phyloP scores from a whole-genome alignment of 2,888 invertebrate genomes.

The Tetramorium bicarinatum region DNA sequence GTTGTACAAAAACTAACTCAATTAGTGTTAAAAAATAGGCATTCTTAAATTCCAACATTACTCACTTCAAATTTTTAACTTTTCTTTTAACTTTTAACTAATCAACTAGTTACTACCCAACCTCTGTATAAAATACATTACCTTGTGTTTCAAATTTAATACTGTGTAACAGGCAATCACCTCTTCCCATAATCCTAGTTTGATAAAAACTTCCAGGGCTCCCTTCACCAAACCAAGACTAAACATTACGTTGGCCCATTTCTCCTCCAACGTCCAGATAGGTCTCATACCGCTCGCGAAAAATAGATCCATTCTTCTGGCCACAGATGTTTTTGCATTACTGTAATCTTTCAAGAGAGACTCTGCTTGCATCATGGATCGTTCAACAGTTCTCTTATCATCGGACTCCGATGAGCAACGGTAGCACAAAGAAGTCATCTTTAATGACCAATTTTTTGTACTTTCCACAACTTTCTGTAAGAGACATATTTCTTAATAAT shows the following conservation, averaged over 20 bases:
- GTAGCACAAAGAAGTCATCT: slow-evolving; percentile 91
- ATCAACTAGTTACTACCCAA: too few species aligned
- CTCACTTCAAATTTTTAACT: too few species aligned
- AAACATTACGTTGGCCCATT: slow-evolving; percentile 92
- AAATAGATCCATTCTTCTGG: slow-evolving; percentile 88
- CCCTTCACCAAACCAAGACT: slow-evolving; percentile 94
- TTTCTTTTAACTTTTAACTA: too few species aligned
- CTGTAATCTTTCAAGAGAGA: slow-evolving; percentile 90
- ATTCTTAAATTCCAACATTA: too few species aligned
- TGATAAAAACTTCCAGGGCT: slow-evolving; percentile 93
- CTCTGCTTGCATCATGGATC: slow-evolving; percentile 95
- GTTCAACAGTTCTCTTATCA: slow-evolving; percentile 94
- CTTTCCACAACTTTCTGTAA: slow-evolving; percentile 84
- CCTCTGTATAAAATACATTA: slow-evolving; percentile 76
- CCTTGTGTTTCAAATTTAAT: slow-evolving; percentile 94
- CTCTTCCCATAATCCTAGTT: slow-evolving; percentile 95
- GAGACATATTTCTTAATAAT: slow-evolving; percentile 45
- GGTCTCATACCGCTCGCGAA: slow-evolving; percentile 92
- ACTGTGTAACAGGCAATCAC: slow-evolving; percentile 96
- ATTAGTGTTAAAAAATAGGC: too few species aligned
- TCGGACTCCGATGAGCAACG: slow-evolving; percentile 93
- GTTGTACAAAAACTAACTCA: too few species aligned
- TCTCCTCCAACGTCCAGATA: slow-evolving; percentile 92
- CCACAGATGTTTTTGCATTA: slow-evolving; percentile 85
- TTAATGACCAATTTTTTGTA: slow-evolving; percentile 90